phyloP scores from a whole-genome alignment of 2,888 invertebrate species.

The Sphaerophoria taeniata region DNA sequence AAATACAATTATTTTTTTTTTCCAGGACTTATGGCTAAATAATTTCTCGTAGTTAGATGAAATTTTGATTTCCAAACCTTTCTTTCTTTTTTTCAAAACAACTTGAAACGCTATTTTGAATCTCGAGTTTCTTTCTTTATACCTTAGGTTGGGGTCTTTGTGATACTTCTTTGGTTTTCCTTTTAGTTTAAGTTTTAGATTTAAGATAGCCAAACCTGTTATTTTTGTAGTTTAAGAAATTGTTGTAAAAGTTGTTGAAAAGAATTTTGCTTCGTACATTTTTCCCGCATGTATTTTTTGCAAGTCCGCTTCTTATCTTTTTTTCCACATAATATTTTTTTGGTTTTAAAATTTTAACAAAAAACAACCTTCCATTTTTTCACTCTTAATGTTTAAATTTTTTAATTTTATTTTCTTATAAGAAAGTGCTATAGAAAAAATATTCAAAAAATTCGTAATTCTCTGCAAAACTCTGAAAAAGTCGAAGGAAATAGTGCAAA shows the following conservation, averaged over 20 bases:
- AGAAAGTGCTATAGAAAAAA: conserved; percentile 44
- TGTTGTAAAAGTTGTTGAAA: conserved; percentile 29
- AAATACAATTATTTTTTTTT: background rate
- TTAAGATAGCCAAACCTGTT: conserved; percentile 31
- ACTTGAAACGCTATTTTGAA: conserved; percentile 7
- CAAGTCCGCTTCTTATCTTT: conserved; percentile 48
- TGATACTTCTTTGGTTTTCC: background rate
- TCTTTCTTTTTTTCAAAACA: background rate
- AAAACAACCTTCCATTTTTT: conserved; percentile 33
- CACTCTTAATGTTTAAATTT: conserved; percentile 44
- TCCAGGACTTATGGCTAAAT: conserved; percentile 16
- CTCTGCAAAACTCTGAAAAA: background rate
- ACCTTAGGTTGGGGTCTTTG: conserved; percentile 20
- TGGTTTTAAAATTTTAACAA: conserved; percentile 36
- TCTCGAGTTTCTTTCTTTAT: background rate
- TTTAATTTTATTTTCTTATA: conserved; percentile 8
- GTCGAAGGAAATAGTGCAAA: background rate
- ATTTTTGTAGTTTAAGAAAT: conserved; percentile 31
- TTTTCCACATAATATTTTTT: conserved; percentile 27
- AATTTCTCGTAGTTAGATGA: background rate
- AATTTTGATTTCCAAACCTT: background rate
- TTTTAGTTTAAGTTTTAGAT: background rate
- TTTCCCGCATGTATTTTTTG: conserved; percentile 45
- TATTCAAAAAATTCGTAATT: background rate
- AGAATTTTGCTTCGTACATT: conserved; percentile 31